A percentile compares a stretch with the other conserved stretches of the same genome.
Conservation (phyloP, 2,797 vertebrate species). For the Trichosurus vulpecula region DNA sequence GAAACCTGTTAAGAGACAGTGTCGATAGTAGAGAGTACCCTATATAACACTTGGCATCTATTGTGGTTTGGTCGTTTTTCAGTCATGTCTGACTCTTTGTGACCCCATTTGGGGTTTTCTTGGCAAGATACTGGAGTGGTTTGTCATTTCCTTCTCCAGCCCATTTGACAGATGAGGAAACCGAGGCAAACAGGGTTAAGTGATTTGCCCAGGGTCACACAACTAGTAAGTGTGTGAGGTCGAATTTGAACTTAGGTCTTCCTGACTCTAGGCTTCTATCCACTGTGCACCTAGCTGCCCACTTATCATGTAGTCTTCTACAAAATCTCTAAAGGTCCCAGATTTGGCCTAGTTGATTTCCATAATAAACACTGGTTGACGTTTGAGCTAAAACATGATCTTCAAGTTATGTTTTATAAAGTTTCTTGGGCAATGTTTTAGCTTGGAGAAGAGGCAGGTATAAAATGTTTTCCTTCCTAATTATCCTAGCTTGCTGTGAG, state of each 20-base stretch:
- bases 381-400: conserved; percentile 24
- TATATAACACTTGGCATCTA: background rate
- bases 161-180: background rate
- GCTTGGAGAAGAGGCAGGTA: conserved; percentile 33
- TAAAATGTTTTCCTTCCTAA: conserved; percentile 30
- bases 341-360: conserved; percentile 17
- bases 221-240: background rate
- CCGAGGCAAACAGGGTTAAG: background rate
- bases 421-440: conserved; percentile 3
- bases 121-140: background rate
- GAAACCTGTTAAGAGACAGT: background rate
- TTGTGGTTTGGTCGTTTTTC: background rate
- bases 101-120: background rate
- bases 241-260: background rate
- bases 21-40: background rate
- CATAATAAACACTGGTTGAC: conserved; percentile 19
- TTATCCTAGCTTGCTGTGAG: background rate
- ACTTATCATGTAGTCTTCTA: background rate
- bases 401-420: conserved; percentile 48
- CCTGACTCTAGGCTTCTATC: background rate
- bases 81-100: background rate
- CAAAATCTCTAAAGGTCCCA: background rate
- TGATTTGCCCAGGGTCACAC: background rate
- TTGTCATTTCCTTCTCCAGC: background rate
- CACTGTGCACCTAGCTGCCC: background rate